These are phyloP conservation scores for Biston stratarius DNA, from an alignment of 2,888 invertebrate genomes.

Conservation along the genomic window DNA sequence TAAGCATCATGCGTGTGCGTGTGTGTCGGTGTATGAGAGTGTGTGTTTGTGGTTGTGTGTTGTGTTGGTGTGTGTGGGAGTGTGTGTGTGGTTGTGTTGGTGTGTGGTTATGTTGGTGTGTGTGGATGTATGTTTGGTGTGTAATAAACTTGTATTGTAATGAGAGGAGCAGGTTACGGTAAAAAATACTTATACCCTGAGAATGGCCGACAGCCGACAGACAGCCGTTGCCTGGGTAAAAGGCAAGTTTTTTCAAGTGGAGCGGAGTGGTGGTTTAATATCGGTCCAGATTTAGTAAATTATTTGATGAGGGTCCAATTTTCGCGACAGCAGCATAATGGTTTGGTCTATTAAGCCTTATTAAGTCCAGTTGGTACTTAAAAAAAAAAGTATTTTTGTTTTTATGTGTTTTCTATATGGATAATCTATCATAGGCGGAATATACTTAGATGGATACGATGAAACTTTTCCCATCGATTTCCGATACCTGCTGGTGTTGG, in stretches of 20 bases:
- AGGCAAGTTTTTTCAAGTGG: neutral
- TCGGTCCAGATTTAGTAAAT: neutral
- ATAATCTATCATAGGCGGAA: slow-evolving; percentile 13
- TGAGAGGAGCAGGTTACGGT: neutral
- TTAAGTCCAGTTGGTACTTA: neutral
- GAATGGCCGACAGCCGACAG: too few relatives aligned
- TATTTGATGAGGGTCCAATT: slow-evolving; percentile 14
- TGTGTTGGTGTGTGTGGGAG: too few relatives aligned
- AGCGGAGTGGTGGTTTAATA: neutral
- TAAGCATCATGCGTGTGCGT: too few relatives aligned
- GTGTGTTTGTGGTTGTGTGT: too few relatives aligned
- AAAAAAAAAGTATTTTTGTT: neutral
- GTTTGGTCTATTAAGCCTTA: slow-evolving; percentile 7
- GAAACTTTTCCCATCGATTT: slow-evolving; percentile 19
- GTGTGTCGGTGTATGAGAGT: too few relatives aligned
- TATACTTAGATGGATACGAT: neutral
- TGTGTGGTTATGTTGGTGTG: too few relatives aligned
- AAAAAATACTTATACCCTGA: neutral
- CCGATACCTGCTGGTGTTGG: neutral
- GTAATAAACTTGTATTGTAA: too few relatives aligned
- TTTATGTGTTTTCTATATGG: neutral
- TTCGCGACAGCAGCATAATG: slow-evolving; percentile 9
- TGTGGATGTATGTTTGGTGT: too few relatives aligned
- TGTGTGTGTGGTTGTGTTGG: too few relatives aligned
- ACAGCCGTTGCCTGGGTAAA: too few relatives aligned